These are phyloP conservation scores for Scartelaos histophorus DNA, from an alignment of 2,113 vertebrate species.

Conservation along the genomic window DNA sequence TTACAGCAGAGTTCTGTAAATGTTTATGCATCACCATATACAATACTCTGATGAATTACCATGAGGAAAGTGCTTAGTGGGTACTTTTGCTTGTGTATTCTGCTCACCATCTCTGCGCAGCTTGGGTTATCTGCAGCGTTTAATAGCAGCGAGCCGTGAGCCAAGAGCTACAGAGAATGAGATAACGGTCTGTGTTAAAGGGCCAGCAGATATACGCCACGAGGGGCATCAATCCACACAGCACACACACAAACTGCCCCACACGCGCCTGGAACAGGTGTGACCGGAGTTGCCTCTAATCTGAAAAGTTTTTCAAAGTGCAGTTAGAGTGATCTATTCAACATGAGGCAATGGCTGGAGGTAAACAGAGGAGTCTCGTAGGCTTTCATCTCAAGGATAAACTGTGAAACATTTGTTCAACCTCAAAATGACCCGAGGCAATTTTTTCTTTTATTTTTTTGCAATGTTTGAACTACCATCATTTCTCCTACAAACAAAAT, in stretches of 20 bases:
- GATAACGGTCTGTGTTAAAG: conserved; percentile 30
- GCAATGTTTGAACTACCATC: too few species aligned
- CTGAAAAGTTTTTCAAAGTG: conserved; percentile 45
- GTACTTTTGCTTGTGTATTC: conserved; percentile 6
- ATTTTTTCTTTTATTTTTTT: not conserved
- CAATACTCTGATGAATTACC: not conserved
- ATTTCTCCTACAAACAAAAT: too few species aligned
- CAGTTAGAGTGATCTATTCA: conserved; percentile 58
- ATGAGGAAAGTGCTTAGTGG: conserved; percentile 12
- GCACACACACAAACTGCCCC: conserved; percentile 37
- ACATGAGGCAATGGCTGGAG: conserved; percentile 59
- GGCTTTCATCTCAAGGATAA: conserved; percentile 10
- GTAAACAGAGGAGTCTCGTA: conserved; percentile 12
- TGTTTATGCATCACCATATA: not conserved
- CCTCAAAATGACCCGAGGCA: not conserved
- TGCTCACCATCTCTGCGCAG: conserved; percentile 9
- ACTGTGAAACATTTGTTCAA: not conserved
- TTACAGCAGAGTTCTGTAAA: not conserved
- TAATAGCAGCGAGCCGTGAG: conserved; percentile 21
- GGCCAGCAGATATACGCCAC: conserved; percentile 30
- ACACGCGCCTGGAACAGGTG: conserved; percentile 26
- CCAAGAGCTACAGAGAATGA: conserved; percentile 23
- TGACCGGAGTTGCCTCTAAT: conserved; percentile 56
- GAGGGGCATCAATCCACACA: conserved; percentile 39
- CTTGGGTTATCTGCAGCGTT: conserved; percentile 31